Evolutionary conservation across 2,888 invertebrate genomes (phyloP), one percentile per base, ranked within the genome.

Genomic region (Danaus chrysippus): DNA sequence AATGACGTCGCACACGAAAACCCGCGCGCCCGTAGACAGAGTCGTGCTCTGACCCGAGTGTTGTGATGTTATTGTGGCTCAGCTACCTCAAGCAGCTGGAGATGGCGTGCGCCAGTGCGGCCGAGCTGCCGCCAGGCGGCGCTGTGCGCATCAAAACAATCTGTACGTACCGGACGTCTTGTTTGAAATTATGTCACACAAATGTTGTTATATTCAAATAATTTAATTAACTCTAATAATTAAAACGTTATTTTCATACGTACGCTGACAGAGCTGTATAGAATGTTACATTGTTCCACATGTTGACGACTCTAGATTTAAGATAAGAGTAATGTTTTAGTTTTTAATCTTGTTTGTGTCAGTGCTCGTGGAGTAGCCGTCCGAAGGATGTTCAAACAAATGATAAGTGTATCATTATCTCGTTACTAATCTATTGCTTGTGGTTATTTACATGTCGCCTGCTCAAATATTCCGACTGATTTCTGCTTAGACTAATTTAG

Each of bases 1-100:
- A 84, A 89, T 91, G 91, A 90, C 91, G 90, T 83, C 75, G 76
- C 71, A 68, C 67, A 70, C 68, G 73, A 75, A 73, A 74, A 73
- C 68, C 70, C 70, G 74, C 73, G 74, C 70, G 73, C 66, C 64
- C 61, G 59, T 65, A 55, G 58, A 59, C 56, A 62, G 56, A 64
- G 59, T 68, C 64, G 49, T 49, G 49, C 49, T 49, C 49, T 49
- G 49, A 49, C 49, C 10, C 10, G 15, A 10, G 62, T 63, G 73
- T 62, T 81, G 89, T 87, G 86, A 91, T 91, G 91, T 84, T 90
- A 77, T 84, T 91, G 87, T 91, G 91, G 91, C 76, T 91, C 73
- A 78, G 84, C 73, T 91, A 91, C 73, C 77, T 91, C 69, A 87
- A 87, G 75, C 87, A 89, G 82, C 79, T 91, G 83, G 90, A 91